These are phyloP conservation scores for Metridium senile DNA, from an alignment of 92 coral and sea anemone genomes.

Conservation along the genomic window DNA sequence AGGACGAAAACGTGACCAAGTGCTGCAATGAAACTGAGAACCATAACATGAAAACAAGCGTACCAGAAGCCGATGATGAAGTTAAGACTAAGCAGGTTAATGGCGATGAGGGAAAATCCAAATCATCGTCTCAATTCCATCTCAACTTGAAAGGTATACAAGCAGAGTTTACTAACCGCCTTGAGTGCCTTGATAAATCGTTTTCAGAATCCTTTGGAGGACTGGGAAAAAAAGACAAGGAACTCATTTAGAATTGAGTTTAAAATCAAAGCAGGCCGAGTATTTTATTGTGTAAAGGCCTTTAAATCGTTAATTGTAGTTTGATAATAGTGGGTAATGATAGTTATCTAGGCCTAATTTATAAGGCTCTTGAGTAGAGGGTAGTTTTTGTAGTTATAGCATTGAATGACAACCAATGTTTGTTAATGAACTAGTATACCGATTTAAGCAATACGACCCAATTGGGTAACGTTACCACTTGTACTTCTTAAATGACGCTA, in stretches of 20 bases:
- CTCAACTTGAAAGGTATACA: slow-evolving; percentile 93
- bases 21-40: slow-evolving; percentile 1
- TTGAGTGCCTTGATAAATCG: slow-evolving; percentile 80
- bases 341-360: neutral
- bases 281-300: slow-evolving; percentile 3
- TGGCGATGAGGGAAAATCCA: slow-evolving; percentile 27
- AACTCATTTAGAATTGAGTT: slow-evolving; percentile 8
- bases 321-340: neutral
- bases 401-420: neutral
- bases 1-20: slow-evolving; percentile 30
- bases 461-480: slow-evolving; percentile 59
- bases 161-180: slow-evolving; percentile 86
- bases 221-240: slow-evolving; percentile 40
- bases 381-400: neutral
- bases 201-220: slow-evolving; percentile 79
- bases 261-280: slow-evolving; percentile 6
- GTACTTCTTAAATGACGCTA: slow-evolving; percentile 74
- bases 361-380: neutral
- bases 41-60: slow-evolving; percentile 21
- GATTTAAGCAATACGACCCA: slow-evolving; percentile 5
- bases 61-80: slow-evolving; percentile 33
- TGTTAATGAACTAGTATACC: neutral
- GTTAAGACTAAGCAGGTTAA: slow-evolving; percentile 47
- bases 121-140: slow-evolving; percentile 62
- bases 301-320: slow-evolving; percentile 13